Percentiles rank a stretch among this genome's conserved stretches.
Conservation (phyloP, 2,888 invertebrate species). For the Callimorpha dominula region DNA sequence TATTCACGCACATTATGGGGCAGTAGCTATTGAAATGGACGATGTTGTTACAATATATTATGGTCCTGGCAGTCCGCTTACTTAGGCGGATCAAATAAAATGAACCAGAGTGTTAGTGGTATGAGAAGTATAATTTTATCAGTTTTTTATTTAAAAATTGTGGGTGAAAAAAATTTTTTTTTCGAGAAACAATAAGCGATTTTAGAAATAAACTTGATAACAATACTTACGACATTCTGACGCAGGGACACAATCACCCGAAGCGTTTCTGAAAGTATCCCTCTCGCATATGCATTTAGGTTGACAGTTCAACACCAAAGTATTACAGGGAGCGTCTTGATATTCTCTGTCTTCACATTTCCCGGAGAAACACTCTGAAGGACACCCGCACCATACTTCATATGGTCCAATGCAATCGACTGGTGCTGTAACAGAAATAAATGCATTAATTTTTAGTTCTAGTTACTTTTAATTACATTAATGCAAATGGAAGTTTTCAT, state of each 20-base stretch:
- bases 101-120: background rate
- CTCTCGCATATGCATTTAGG: constrained; percentile 59
- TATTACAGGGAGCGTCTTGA: constrained; percentile 49
- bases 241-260: constrained; percentile 54
- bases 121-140: background rate
- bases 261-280: constrained; percentile 51
- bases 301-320: constrained; percentile 57
- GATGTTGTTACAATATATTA: background rate
- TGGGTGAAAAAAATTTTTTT: background rate
- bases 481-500: too few species aligned
- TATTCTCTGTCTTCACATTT: constrained; percentile 52
- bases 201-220: background rate
- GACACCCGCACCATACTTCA: constrained; percentile 58
- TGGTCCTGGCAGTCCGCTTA: too few species aligned
- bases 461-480: too few species aligned
- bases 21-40: too few species aligned
- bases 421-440: constrained; percentile 46
- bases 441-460: too few species aligned
- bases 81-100: background rate
- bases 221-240: constrained; percentile 47
- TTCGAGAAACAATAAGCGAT: background rate
- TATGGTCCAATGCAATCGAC: constrained; percentile 58
- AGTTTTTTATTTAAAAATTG: background rate
- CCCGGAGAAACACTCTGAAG: constrained; percentile 53
- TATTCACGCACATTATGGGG: too few species aligned